phyloP scores from a whole-genome alignment of 2,113 vertebrate species.

The Cebus imitator region DNA sequence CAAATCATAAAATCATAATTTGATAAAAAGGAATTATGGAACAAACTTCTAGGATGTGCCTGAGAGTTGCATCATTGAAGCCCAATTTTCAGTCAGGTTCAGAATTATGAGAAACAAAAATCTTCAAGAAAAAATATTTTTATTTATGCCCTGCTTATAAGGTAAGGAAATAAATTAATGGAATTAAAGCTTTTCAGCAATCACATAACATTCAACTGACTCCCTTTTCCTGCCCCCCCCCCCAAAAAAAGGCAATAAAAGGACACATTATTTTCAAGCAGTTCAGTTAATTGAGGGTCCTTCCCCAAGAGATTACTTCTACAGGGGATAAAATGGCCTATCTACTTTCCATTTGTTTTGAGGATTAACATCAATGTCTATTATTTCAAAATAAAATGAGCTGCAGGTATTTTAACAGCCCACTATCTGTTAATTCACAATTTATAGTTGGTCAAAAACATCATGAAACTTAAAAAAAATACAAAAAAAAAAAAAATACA shows the following conservation, averaged over 20 bases:
- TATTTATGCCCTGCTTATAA: not conserved
- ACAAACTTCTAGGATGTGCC: not conserved
- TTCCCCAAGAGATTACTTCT: not conserved
- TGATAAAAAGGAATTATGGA: not conserved
- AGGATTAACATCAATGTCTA: constrained; percentile 36
- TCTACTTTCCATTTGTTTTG: constrained; percentile 55
- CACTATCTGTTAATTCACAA: not conserved
- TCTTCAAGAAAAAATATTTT: constrained; percentile 30
- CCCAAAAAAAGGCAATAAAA: not conserved
- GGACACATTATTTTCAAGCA: constrained; percentile 33
- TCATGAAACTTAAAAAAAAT: constrained; percentile 6
- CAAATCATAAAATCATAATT: constrained; percentile 29
- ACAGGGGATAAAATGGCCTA: constrained; percentile 31
- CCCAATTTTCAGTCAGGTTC: not conserved
- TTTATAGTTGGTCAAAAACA: not conserved
- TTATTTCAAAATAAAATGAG: constrained; percentile 39
- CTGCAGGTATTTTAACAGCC: constrained; percentile 22
- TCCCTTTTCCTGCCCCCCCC: too few species aligned
- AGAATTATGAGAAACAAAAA: constrained; percentile 4
- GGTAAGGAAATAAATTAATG: not conserved
- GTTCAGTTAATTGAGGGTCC: not conserved
- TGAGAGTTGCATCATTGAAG: not conserved
- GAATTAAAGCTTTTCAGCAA: not conserved
- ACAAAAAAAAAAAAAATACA: not conserved
- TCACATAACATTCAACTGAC: not conserved